Conservation (phyloP, 2,888 invertebrate species). For the Ashinkailepas kermadecensis region DNA sequence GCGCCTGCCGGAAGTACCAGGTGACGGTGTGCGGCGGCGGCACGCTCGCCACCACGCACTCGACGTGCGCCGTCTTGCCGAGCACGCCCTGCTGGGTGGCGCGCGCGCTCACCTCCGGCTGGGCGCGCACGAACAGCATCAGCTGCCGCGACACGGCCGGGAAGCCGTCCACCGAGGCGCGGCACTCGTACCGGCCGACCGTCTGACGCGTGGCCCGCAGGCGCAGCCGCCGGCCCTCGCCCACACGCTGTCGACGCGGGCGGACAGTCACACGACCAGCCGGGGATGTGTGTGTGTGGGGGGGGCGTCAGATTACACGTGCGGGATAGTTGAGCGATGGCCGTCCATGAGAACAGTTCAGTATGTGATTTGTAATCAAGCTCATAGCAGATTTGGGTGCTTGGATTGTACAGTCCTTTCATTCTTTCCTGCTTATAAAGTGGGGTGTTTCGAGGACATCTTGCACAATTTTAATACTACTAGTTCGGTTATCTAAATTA, state of each 20-base stretch:
- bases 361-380: no score
- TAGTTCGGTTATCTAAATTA: no score
- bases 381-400: no score
- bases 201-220: slow-evolving; percentile 66
- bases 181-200: slow-evolving; percentile 79
- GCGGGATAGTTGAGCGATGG: no score
- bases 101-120: slow-evolving; percentile 74
- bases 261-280: no score
- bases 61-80: slow-evolving; percentile 70
- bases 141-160: slow-evolving; percentile 77
- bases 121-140: slow-evolving; percentile 55
- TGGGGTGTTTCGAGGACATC: no score
- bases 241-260: slow-evolving; percentile 42
- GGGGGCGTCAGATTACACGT: no score
- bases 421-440: no score
- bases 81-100: slow-evolving; percentile 73
- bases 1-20: slow-evolving; percentile 67
- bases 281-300: no score
- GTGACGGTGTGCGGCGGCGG: slow-evolving; percentile 78
- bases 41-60: slow-evolving; percentile 81
- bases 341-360: no score
- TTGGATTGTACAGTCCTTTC: no score
- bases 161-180: slow-evolving; percentile 78
- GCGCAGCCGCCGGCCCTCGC: slow-evolving; percentile 66
- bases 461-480: no score